Base-by-base conservation (phyloP, 2,888 invertebrate genomes). In the Halictus ligatus region DNA sequence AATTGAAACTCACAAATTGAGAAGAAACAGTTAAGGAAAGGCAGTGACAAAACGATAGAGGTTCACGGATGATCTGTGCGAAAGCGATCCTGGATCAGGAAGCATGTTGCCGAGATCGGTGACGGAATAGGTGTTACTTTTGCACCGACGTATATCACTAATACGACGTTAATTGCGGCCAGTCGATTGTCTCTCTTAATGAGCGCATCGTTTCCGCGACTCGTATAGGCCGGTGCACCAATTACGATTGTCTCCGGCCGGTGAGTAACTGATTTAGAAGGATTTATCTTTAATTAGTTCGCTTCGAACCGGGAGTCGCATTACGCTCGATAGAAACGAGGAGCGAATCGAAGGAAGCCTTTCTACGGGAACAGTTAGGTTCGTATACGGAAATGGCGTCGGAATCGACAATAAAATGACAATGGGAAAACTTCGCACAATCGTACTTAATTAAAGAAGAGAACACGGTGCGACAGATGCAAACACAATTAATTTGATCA, bases 141-240 rank as follows among this genome's bases (percentile, higher is more conserved):
- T 89, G 89, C 91, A 88, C 91, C 89, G 82, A 89, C 89, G 89
- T 92, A 88, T 88, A 89, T 92, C 92, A 89, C 89, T 91, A 88
- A 92, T 90, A 89, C 89, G 92, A 90, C 92, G 90, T 93, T 90
- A 92, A 92, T 92, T 92, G 91, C 89, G 81, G 10, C 69, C 60
- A 85, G 81, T 80, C 89, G 89, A 93, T 93, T 93, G 92, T 93
- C 90, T 87, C 89, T 84, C 88, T 90, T 92, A 93, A 93, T 89
- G 91, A 92, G 90, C 88, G 88, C 88, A 88, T 91, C 87, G 82
- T 83, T 60, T 81, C 77, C 73, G 80, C 81, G 78, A 71, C 77
- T 81, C 58, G 75, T 82, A 67, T 82, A 67, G 79, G 71, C 84
- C 76, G 25, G 67, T 84, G 89, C 87, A 81, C 89, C 91, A 92